Evolutionary conservation across 2,797 vertebrate species (phyloP).

Genomic region (Myripristis murdjan): DNA sequence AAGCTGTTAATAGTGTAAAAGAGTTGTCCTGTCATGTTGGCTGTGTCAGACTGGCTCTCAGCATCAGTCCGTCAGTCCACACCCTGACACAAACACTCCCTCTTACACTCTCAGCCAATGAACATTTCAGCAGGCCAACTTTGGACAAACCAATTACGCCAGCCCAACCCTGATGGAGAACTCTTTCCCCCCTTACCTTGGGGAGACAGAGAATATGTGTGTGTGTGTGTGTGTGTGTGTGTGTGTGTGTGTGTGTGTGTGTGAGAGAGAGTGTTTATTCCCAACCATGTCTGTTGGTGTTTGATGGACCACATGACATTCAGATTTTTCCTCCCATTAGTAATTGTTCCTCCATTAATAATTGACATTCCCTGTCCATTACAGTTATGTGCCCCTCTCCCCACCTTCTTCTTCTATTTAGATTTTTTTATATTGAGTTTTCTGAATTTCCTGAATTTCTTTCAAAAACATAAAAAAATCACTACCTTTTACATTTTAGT

Average conservation of each 20-base stretch:
- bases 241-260: not conserved
- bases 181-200: not conserved
- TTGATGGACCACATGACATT: conserved; percentile 48
- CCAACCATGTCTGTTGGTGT: not conserved
- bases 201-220: conserved; percentile 6
- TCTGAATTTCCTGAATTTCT: no score
- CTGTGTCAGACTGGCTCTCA: not conserved
- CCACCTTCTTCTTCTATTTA: not conserved
- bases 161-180: conserved; percentile 2
- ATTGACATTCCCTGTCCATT: conserved; percentile 55
- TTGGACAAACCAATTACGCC: conserved; percentile 22
- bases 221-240: not conserved
- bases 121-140: conserved; percentile 36
- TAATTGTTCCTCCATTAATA: conserved; percentile 56
- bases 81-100: not conserved
- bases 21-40: conserved; percentile 10
- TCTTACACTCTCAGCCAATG: conserved; percentile 1
- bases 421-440: no score
- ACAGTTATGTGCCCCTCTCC: conserved; percentile 20
- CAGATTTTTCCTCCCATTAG: no score
- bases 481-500: no score
- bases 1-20: no score
- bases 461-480: no score
- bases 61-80: no score
- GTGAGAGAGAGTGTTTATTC: not conserved